phyloP scores from a whole-genome alignment of 2,797 vertebrate genomes.

The Merluccius polli region DNA sequence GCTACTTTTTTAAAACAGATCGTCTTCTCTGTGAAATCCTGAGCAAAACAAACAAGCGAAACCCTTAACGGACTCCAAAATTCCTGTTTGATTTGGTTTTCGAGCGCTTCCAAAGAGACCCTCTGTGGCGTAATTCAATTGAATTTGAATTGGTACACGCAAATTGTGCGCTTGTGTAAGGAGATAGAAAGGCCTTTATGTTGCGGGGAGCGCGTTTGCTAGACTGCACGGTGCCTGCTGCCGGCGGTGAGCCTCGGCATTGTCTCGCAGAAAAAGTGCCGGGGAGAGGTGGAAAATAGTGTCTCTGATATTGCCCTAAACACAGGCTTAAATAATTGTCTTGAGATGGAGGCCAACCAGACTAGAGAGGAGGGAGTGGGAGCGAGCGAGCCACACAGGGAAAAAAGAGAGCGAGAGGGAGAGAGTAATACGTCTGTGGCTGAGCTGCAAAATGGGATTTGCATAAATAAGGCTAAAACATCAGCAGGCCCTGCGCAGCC shows the following conservation, averaged over 20 bases:
- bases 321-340: conserved; percentile 53
- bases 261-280: conserved; percentile 40
- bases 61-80: neutral
- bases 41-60: neutral
- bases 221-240: conserved; percentile 10
- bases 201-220: conserved; percentile 11
- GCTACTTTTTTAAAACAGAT: neutral
- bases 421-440: conserved; percentile 64
- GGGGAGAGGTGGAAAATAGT: conserved; percentile 48
- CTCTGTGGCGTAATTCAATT: conserved; percentile 8
- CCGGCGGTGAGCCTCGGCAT: conserved; percentile 26
- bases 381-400: conserved; percentile 16
- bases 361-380: conserved; percentile 24
- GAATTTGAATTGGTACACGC: conserved; percentile 21
- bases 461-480: conserved; percentile 76
- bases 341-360: conserved; percentile 63
- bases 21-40: neutral
- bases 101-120: conserved; percentile 5
- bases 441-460: conserved; percentile 76
- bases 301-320: conserved; percentile 52
- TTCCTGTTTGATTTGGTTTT: neutral
- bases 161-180: conserved; percentile 13
- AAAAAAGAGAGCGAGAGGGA: neutral
- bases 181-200: conserved; percentile 11
- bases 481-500: conserved; percentile 64